These are phyloP conservation scores for Luscinia megarhynchos DNA, from an alignment of 2,797 vertebrate genomes.

Conservation along the genomic window DNA sequence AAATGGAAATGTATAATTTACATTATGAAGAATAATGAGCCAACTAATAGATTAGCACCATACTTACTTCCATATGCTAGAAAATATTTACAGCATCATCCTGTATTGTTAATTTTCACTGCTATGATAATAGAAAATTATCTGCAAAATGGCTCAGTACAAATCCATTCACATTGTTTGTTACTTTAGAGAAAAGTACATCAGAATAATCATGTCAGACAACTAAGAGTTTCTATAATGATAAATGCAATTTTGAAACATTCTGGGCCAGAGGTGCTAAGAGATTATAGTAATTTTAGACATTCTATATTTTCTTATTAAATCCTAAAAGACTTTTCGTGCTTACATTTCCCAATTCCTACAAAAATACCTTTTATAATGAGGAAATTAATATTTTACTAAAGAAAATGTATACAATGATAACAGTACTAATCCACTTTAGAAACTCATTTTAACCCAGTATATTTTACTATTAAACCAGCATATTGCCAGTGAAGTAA, in stretches of 20 bases:
- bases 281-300: not conserved
- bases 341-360: not conserved
- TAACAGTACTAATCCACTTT: not conserved
- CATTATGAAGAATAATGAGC: not conserved
- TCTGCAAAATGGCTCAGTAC: not conserved
- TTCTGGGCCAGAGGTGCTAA: not conserved
- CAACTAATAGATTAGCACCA: not conserved
- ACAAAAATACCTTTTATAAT: not conserved
- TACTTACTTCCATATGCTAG: not conserved
- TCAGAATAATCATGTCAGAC: not conserved
- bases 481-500: not conserved
- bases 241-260: not conserved
- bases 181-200: not conserved
- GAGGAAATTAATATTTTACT: not conserved
- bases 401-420: not conserved
- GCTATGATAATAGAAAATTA: not conserved
- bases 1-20: not conserved
- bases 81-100: slow-evolving; percentile 16
- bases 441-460: not conserved
- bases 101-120: not conserved
- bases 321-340: not conserved
- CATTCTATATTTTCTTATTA: not conserved
- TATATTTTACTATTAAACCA: not conserved
- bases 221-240: not conserved
- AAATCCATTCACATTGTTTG: not conserved